Base-by-base conservation (phyloP, 35 echinoderm and acorn worm species). In the Stichopus chloronotus region DNA sequence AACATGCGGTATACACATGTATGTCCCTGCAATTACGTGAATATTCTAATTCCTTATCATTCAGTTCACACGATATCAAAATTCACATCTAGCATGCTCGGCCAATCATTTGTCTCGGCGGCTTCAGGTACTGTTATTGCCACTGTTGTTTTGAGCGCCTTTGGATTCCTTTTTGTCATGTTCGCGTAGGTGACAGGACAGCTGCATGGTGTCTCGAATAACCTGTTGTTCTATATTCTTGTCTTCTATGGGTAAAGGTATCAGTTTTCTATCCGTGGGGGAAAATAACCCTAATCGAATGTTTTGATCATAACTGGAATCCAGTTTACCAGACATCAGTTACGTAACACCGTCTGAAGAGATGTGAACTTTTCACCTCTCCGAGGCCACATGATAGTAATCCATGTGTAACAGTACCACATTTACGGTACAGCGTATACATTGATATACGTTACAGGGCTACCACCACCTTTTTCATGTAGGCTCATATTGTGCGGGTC, bases 331-430 rank as follows among this genome's bases (percentile, higher is more conserved):
- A 21, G 78, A 81, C 78, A 25, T 81, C 19, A 14, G 43, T 81
- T 81, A 81, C 78, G 78, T 81, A 81, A 81, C 43, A 81, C 78
- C 43, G 78, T 81, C 78, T 81, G 78, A 53, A 81, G 53, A 52
- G 78, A 25, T 6, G n/a, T 81, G 78, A 81, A 81, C 78, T 81
- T 81, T 81, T 81, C 78, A 81, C 78, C 78, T 81, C 43, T 22
- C 4, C 24, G 53, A 81, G 78, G 78, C 43, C 78, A 53, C 21
- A 25, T 25, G 53, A 25, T 65, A 19, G 30, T 43, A 43, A 43
- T 43, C 30, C 30, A 43, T 43, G 30, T 43, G 30, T 43, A 43
- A 43, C 30, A 43, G 30, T 43, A 43, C 30, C 30, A 43, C 30
- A 43, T 19, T 65, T 65, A 65, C 61, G 7, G 61, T 8, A 65